Conservation (phyloP, 2,113 vertebrate genomes). For the Archilochus colubris region DNA sequence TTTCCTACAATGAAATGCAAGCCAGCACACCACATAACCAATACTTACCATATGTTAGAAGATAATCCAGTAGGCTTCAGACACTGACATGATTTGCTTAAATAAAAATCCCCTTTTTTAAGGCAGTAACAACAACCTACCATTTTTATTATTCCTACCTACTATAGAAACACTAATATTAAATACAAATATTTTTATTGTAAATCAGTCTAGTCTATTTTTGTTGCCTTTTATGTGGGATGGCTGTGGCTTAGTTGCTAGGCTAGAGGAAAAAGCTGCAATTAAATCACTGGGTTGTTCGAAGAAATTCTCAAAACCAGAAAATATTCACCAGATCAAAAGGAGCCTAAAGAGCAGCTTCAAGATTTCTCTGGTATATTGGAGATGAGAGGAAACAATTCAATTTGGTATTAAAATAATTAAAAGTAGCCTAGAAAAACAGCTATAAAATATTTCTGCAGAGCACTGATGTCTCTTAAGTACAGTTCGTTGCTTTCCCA, state of each 20-base stretch:
- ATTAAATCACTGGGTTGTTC: slow-evolving; percentile 41
- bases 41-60: slow-evolving; percentile 69
- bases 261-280: slow-evolving; percentile 23
- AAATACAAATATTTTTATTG: slow-evolving; percentile 51
- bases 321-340: slow-evolving; percentile 42
- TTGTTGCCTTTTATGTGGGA: slow-evolving; percentile 5
- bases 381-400: slow-evolving; percentile 34
- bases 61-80: slow-evolving; percentile 70
- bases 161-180: slow-evolving; percentile 37
- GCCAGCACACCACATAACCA: slow-evolving; percentile 61
- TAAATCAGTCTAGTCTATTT: slow-evolving; percentile 32
- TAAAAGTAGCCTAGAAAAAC: slow-evolving; percentile 45
- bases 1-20: slow-evolving; percentile 69
- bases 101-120: slow-evolving; percentile 61
- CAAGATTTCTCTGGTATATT: slow-evolving; percentile 42
- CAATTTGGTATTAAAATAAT: slow-evolving; percentile 47
- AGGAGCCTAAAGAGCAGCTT: slow-evolving; percentile 34
- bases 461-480: slow-evolving; percentile 37
- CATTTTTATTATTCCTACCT: slow-evolving; percentile 56
- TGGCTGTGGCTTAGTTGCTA: not conserved
- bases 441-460: slow-evolving; percentile 40
- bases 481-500: slow-evolving; percentile 24
- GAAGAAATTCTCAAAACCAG: slow-evolving; percentile 41
- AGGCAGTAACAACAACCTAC: slow-evolving; percentile 36
- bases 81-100: slow-evolving; percentile 66